These are phyloP conservation scores for Bombycilla garrulus DNA, from an alignment of 2,113 vertebrate species.

Conservation along the genomic window DNA sequence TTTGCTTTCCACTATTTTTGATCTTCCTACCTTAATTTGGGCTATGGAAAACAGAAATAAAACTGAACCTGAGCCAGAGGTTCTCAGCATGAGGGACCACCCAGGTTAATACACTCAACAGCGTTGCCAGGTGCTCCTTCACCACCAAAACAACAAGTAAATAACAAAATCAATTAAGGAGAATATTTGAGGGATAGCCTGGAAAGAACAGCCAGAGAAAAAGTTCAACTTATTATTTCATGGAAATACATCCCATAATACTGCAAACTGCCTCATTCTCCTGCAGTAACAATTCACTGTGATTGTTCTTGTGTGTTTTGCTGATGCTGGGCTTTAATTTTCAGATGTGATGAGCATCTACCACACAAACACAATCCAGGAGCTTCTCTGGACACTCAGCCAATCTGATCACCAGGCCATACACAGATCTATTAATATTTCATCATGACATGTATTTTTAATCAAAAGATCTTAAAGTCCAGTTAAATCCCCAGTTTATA, in stretches of 20 bases:
- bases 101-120: background rate
- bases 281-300: background rate
- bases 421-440: background rate
- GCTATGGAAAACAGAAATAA: background rate
- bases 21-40: background rate
- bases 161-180: background rate
- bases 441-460: slow-evolving; percentile 17
- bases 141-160: background rate
- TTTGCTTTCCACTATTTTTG: background rate
- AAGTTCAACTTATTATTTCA: background rate
- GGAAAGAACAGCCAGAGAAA: background rate
- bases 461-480: slow-evolving; percentile 23
- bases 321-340: background rate
- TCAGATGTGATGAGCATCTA: background rate
- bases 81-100: background rate
- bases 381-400: background rate
- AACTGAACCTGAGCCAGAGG: background rate
- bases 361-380: background rate
- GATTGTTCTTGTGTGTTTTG: background rate
- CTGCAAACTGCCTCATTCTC: background rate
- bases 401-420: background rate
- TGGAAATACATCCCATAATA: background rate
- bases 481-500: background rate
- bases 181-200: background rate
- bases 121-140: background rate